Evolutionary conservation across 1,140 invertebrate species (phyloP).

Genomic region (Pteromalus puparum): DNA sequence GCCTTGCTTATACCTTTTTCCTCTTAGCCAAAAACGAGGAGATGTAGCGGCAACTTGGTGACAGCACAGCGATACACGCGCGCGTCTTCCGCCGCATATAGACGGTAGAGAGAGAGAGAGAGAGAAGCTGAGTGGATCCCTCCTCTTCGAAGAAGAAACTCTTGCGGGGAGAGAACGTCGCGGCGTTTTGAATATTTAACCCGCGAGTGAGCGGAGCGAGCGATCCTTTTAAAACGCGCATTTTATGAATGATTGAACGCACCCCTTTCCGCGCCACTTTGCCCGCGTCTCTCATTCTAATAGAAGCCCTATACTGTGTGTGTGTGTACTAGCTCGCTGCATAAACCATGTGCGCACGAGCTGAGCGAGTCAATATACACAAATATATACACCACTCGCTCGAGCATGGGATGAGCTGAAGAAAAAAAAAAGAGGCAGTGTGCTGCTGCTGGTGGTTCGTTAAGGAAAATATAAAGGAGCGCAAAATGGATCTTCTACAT

Average conservation of each 20-base stretch:
- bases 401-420: no score
- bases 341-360: conserved; percentile 27
- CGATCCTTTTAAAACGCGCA: conserved; percentile 57
- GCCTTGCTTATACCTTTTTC: neutral
- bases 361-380: no score
- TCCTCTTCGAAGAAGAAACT: conserved; percentile 6
- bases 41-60: neutral
- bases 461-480: conserved; percentile 8
- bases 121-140: neutral
- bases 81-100: neutral
- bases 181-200: conserved; percentile 57
- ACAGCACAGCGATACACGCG: neutral
- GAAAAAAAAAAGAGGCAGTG: no score
- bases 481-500: conserved; percentile 9
- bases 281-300: conserved; percentile 23
- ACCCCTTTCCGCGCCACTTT: conserved; percentile 36
- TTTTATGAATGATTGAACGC: conserved; percentile 61
- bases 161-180: neutral
- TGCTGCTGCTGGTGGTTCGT: neutral
- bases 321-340: neutral
- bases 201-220: neutral
- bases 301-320: conserved; percentile 11
- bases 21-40: neutral
- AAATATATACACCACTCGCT: no score
- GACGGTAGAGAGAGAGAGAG: neutral